Conservation (phyloP, 2,888 invertebrate species). For the Cheilosia soror region DNA sequence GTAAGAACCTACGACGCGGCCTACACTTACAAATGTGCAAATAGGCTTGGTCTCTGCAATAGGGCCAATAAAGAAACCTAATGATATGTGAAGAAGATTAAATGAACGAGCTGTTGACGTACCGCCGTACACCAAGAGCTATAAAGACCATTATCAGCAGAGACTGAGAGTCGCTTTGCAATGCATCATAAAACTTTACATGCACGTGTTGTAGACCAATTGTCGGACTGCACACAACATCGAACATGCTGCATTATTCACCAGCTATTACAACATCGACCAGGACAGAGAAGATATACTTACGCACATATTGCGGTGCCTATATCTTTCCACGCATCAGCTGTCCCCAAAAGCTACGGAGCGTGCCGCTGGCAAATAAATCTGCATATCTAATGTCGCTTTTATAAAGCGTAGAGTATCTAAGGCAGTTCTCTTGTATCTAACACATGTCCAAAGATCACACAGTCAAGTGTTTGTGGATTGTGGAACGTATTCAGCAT, state of each 20-base stretch:
- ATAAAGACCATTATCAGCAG: not conserved
- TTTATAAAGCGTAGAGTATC: slow-evolving; percentile 16
- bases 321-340: slow-evolving; percentile 58
- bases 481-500: slow-evolving; percentile 61
- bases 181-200: slow-evolving; percentile 9
- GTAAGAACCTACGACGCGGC: too few relatives aligned
- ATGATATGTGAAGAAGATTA: not conserved
- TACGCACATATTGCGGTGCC: slow-evolving; percentile 49
- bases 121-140: not conserved
- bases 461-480: slow-evolving; percentile 41
- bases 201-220: slow-evolving; percentile 44
- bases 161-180: not conserved
- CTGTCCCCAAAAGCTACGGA: slow-evolving; percentile 24
- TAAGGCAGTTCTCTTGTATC: slow-evolving; percentile 48
- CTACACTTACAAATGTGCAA: not conserved
- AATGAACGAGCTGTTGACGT: not conserved
- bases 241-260: slow-evolving; percentile 65
- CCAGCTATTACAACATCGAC: slow-evolving; percentile 47
- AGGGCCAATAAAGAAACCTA: not conserved
- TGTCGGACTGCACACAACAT: slow-evolving; percentile 51
- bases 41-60: not conserved
- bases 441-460: slow-evolving; percentile 45
- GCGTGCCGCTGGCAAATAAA: slow-evolving; percentile 33
- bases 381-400: slow-evolving; percentile 43
- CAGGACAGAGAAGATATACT: slow-evolving; percentile 22